Percentiles rank a stretch among this genome's conserved stretches.
Evolutionary conservation across 2,113 vertebrate species (phyloP).

Genomic region (Erpornis zantholeuca): DNA sequence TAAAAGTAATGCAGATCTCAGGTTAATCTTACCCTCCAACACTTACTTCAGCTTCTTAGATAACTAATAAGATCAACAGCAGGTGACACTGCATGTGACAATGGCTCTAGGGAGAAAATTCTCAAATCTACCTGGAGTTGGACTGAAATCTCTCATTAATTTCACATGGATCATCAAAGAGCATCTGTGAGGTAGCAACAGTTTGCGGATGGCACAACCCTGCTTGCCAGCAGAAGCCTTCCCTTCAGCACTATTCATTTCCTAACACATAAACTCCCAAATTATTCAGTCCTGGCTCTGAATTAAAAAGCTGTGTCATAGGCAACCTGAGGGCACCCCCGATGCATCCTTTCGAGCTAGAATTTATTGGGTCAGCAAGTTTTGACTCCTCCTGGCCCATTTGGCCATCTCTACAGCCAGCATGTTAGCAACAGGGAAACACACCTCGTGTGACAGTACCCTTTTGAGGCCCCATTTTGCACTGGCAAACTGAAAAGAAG

Average conservation of each 20-base stretch:
- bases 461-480: neutral
- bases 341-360: neutral
- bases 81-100: neutral
- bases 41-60: neutral
- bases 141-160: slow-evolving; percentile 23
- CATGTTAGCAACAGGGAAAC: neutral
- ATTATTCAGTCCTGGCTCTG: neutral
- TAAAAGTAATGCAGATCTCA: neutral
- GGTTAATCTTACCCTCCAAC: neutral
- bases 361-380: neutral
- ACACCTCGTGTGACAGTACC: neutral
- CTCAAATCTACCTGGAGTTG: neutral
- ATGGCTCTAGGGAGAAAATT: neutral
- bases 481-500: neutral
- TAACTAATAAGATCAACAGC: neutral
- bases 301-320: neutral
- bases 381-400: neutral
- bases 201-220: neutral
- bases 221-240: neutral
- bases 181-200: neutral
- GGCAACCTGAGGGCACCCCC: neutral
- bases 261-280: neutral
- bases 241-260: neutral
- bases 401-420: neutral
- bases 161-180: neutral